Percentiles rank a stretch among this genome's conserved stretches.
Evolutionary conservation across 2,797 vertebrate species (phyloP).

Genomic region (Staurois parvus): DNA sequence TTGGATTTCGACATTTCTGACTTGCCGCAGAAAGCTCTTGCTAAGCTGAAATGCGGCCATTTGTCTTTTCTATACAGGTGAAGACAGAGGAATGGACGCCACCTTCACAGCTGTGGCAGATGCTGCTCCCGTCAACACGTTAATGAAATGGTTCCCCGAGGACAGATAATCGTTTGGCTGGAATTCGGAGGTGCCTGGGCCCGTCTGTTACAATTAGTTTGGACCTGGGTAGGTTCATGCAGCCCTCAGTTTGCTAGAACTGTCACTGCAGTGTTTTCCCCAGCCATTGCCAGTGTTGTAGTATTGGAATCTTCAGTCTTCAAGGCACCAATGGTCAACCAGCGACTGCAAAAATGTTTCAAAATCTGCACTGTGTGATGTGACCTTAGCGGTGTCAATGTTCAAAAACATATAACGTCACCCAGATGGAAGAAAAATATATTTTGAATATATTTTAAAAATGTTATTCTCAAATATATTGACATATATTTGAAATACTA

Average conservation of each 20-base stretch:
- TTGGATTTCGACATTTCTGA: background rate
- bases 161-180: conserved; percentile 38
- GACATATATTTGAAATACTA: too few species aligned
- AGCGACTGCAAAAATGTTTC: too few species aligned
- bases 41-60: background rate
- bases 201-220: background rate
- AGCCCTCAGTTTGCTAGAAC: background rate
- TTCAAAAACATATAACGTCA: too few species aligned
- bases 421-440: too few species aligned
- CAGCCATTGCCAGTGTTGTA: background rate
- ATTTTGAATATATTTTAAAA: too few species aligned
- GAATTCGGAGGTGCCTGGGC: conserved; percentile 21
- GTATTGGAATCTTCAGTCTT: background rate
- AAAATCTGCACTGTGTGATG: too few species aligned
- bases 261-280: background rate
- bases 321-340: background rate
- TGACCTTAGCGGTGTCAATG: too few species aligned
- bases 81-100: rapidly evolving
- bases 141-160: background rate
- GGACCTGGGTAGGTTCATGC: rapidly evolving
- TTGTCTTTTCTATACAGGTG: rapidly evolving
- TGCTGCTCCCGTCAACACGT: background rate
- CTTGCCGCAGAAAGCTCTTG: background rate
- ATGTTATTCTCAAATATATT: too few species aligned
- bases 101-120: background rate